Evolutionary conservation across 2,113 vertebrate genomes (phyloP).

Genomic region (Chlamydotis undulata): DNA sequence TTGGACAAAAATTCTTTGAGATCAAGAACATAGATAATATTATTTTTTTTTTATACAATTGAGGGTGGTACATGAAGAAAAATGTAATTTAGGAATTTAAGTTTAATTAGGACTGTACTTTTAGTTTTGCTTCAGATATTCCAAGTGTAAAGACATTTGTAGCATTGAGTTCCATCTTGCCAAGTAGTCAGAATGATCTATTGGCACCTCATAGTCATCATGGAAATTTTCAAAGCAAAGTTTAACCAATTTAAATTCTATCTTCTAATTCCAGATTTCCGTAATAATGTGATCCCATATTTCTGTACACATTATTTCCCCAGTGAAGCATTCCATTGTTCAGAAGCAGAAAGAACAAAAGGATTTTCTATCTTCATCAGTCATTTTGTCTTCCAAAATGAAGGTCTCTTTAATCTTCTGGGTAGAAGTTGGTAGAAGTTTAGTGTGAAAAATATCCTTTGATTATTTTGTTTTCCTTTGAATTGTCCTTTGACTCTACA

Average conservation of each 20-base stretch:
- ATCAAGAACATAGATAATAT: background rate
- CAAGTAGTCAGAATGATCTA: background rate
- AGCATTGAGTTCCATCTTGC: background rate
- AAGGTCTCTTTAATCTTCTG: background rate
- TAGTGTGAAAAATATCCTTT: background rate
- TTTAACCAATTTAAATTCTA: background rate
- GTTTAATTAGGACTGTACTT: background rate
- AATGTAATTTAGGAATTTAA: background rate
- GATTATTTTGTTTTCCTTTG: background rate
- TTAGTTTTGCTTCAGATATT: background rate
- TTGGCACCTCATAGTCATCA: background rate
- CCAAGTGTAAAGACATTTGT: background rate
- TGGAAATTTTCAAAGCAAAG: background rate
- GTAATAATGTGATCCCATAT: background rate
- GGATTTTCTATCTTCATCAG: background rate
- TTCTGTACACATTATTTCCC: background rate
- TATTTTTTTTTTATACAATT: background rate
- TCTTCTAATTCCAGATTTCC: background rate
- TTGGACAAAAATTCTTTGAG: background rate
- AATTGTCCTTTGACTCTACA: background rate
- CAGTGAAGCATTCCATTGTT: background rate
- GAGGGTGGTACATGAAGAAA: background rate
- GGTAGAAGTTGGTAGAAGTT: background rate
- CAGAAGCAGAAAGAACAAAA: background rate
- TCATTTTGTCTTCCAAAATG: background rate